Conservation (phyloP, 1,140 invertebrate genomes). For the Sinonovacula constricta region DNA sequence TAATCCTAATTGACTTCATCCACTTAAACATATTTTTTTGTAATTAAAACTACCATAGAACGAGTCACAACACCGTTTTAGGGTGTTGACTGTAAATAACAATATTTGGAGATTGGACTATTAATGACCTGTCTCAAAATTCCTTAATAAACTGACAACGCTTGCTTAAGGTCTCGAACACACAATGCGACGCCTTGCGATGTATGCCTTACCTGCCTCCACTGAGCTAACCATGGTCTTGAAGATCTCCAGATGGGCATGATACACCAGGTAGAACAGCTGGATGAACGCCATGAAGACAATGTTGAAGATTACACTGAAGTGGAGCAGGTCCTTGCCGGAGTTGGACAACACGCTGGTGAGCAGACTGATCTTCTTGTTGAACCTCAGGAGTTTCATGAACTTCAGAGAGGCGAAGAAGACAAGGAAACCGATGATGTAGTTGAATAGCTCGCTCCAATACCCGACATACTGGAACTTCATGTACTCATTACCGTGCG, state of each 20-base stretch:
- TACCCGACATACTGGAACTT: constrained; percentile 80
- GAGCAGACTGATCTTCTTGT: constrained; percentile 79
- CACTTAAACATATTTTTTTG: too few species aligned
- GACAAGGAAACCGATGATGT: constrained; percentile 79
- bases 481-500: constrained; percentile 80
- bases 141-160: too few species aligned
- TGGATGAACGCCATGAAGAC: constrained; percentile 78
- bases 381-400: constrained; percentile 81
- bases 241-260: constrained; percentile 77
- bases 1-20: too few species aligned
- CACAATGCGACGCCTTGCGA: too few species aligned
- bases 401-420: constrained; percentile 81
- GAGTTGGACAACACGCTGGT: constrained; percentile 74
- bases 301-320: constrained; percentile 77
- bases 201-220: constrained; percentile 78
- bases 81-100: too few species aligned
- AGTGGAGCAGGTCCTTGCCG: constrained; percentile 72
- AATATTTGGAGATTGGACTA: too few species aligned
- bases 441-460: constrained; percentile 79
- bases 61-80: too few species aligned
- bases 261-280: constrained; percentile 81
- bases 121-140: too few species aligned
- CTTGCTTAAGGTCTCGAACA: too few species aligned
- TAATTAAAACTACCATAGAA: too few species aligned
- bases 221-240: constrained; percentile 79